Evolutionary conservation across 2,888 invertebrate genomes (phyloP).

Genomic region (Gymnoscelis rufifasciata): DNA sequence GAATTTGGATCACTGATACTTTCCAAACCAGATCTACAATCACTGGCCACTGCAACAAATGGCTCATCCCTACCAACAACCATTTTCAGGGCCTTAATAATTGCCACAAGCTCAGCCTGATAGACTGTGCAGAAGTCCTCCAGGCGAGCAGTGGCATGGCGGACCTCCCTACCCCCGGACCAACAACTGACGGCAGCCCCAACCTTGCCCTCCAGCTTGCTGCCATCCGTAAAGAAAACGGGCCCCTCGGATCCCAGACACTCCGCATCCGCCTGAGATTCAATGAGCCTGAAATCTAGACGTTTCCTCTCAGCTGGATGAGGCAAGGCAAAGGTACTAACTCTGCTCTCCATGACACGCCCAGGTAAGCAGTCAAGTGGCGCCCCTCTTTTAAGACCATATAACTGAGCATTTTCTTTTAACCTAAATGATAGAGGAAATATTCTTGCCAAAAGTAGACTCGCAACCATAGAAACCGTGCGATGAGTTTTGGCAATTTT

Average conservation of each 20-base stretch:
- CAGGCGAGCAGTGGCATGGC: background rate
- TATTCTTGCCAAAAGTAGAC: no score
- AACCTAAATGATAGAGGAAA: no score
- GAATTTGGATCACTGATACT: background rate
- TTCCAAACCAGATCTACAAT: background rate
- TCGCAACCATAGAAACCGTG: no score
- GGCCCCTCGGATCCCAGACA: background rate
- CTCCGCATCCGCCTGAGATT: background rate
- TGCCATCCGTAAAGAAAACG: background rate
- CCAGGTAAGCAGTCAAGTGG: background rate
- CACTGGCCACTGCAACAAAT: background rate
- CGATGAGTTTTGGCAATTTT: no score
- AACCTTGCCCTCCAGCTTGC: background rate
- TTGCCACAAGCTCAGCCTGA: background rate
- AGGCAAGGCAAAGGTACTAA: background rate
- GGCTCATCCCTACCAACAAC: background rate
- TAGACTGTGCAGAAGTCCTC: background rate
- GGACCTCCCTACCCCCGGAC: background rate
- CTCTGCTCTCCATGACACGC: background rate
- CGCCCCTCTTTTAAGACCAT: background rate
- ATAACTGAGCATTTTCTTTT: background rate
- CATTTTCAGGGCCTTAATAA: background rate
- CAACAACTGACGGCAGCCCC: background rate
- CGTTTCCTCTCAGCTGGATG: background rate
- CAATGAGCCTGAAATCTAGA: background rate